phyloP scores from a whole-genome alignment of 2,113 vertebrate species.

The Heliornis fulica region DNA sequence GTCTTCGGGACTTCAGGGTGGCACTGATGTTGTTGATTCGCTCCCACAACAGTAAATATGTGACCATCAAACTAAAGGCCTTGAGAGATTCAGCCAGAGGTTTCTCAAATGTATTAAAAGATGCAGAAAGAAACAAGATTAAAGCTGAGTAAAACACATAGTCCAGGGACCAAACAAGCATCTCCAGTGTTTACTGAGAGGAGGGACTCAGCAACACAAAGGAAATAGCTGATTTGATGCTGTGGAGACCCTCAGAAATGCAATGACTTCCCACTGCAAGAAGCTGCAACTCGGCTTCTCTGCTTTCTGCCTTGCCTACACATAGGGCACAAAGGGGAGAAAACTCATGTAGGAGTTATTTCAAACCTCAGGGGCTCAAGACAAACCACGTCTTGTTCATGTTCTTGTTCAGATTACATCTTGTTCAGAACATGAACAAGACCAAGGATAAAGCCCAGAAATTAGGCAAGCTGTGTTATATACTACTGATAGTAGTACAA shows the following conservation, averaged over 20 bases:
- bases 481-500: too few species aligned
- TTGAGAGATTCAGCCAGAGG: neutral
- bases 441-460: neutral
- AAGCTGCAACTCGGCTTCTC: neutral
- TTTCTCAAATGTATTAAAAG: slow-evolving; percentile 14
- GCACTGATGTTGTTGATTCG: neutral
- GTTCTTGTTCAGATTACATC: too few species aligned
- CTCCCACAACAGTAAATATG: neutral
- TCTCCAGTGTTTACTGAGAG: neutral
- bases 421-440: neutral
- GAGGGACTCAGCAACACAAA: neutral
- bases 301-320: neutral
- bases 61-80: neutral
- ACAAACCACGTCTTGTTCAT: too few species aligned
- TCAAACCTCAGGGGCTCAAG: neutral
- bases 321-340: neutral
- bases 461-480: neutral
- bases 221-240: neutral
- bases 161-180: neutral
- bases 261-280: neutral
- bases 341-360: neutral
- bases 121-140: slow-evolving; percentile 28
- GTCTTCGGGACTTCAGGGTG: neutral
- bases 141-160: neutral
- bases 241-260: neutral